Evolutionary conservation across 2,888 invertebrate species (phyloP), one percentile per base, ranked within the genome.

Genomic region (Globia sparganii): DNA sequence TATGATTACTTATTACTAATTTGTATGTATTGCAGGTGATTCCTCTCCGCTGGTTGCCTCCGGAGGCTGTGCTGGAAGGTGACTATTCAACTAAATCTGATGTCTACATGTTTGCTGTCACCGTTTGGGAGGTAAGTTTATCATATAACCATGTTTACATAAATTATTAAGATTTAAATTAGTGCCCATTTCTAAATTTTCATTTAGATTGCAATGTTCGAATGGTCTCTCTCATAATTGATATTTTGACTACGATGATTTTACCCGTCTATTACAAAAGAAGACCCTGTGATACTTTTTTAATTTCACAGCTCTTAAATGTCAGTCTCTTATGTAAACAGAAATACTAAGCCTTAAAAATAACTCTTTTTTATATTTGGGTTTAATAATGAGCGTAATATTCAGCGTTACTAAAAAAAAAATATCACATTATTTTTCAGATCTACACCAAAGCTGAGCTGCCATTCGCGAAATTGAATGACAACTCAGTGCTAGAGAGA

Each of bases 81-180:
- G 99, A 99, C 83, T 99, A 98, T 93, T 99, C 99, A 25, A 98
- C 98, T 64, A 99, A 99, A 93, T 99, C 99, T 90, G 99, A 99
- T 94, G 98, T 99, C 0, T 99, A 99, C 95, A 98, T 99, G 87
- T 99, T 98, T 92, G 99, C 98, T 0, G 98, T 98, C 34, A 97
- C 99, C 25, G 97, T 98, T 37, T 99, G 99, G 99, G 99, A 99
- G 95, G 97, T 99, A 84, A 85, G 89, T 37, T 37, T n/a, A 28
- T 28, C 18, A 28, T 28, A 15, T 18, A 58, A 58, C 2, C 28
- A 28, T 15, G 28, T 28, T 58, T 28, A 28, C 28, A 13, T 56
- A 11, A 25, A 53, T 25, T 9, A 53, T 53, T 25, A 49, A 49
- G 0, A 49, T 25, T 53, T 53, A 9, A 25, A 53, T 53, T 53